phyloP scores from a whole-genome alignment of 2,797 vertebrate genomes.

The Acestrorhynchus altus region DNA sequence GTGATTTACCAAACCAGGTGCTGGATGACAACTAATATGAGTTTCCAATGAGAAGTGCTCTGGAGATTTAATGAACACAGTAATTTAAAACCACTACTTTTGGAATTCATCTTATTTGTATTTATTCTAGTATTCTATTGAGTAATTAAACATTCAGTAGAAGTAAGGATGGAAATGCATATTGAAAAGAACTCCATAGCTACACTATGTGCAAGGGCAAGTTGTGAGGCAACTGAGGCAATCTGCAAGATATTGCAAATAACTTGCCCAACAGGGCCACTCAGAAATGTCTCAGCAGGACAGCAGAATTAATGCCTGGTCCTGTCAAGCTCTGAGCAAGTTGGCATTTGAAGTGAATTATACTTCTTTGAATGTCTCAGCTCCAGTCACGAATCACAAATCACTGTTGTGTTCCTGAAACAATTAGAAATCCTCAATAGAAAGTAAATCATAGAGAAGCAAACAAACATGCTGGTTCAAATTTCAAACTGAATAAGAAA shows the following conservation, averaged over 20 bases:
- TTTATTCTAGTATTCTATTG: too few species aligned
- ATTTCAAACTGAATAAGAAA: neutral
- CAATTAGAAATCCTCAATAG: constrained; percentile 40
- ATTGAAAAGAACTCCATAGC: too few species aligned
- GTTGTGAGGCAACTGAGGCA: neutral
- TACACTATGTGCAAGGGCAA: neutral
- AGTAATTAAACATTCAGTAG: too few species aligned
- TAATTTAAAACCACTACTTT: too few species aligned
- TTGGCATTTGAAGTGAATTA: constrained; percentile 20
- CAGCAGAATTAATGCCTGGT: constrained; percentile 5
- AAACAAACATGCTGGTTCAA: constrained; percentile 18
- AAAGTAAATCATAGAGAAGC: constrained; percentile 25
- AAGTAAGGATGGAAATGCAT: too few species aligned
- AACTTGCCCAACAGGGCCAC: neutral
- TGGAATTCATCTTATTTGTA: too few species aligned
- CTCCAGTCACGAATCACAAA: constrained; percentile 34
- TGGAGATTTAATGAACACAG: too few species aligned
- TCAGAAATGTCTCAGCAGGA: constrained; percentile 7
- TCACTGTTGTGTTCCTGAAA: constrained; percentile 27
- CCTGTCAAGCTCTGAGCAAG: neutral
- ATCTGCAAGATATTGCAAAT: constrained; percentile 16
- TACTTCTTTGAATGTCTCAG: constrained; percentile 1
- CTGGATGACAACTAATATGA: too few species aligned
- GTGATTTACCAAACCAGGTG: too few species aligned
- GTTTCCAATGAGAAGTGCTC: too few species aligned